These are phyloP conservation scores for Sternotherus odoratus DNA, from an alignment of 2,797 vertebrate genomes.

Conservation along the genomic window DNA sequence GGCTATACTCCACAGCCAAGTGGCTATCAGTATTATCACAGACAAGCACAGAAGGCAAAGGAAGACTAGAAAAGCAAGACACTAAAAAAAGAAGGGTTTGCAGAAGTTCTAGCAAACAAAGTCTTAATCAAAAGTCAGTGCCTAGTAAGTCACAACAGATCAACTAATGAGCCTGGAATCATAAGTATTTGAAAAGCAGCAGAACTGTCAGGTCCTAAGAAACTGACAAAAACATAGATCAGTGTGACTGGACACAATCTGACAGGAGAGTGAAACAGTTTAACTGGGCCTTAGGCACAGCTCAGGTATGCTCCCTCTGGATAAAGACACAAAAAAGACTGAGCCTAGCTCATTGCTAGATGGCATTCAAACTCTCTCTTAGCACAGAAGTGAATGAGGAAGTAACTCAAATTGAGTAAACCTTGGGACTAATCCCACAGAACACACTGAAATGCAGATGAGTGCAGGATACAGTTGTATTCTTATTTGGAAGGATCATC, in stretches of 20 bases:
- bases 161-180: background rate
- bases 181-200: background rate
- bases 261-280: background rate
- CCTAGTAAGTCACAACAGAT: background rate
- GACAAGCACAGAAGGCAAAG: background rate
- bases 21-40: background rate
- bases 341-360: background rate
- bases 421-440: too few relatives aligned
- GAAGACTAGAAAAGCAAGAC: background rate
- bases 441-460: constrained; percentile 13
- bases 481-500: background rate
- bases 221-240: constrained; percentile 7
- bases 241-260: background rate
- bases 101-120: background rate
- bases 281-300: background rate
- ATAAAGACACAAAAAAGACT: background rate
- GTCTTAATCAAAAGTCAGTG: constrained; percentile 2
- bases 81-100: background rate
- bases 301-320: background rate
- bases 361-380: background rate
- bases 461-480: background rate
- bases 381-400: background rate
- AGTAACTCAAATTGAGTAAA: background rate
- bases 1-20: background rate
- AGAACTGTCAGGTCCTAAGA: constrained; percentile 26